phyloP scores from a whole-genome alignment of 2,113 vertebrate species.

The Mustela lutreola region DNA sequence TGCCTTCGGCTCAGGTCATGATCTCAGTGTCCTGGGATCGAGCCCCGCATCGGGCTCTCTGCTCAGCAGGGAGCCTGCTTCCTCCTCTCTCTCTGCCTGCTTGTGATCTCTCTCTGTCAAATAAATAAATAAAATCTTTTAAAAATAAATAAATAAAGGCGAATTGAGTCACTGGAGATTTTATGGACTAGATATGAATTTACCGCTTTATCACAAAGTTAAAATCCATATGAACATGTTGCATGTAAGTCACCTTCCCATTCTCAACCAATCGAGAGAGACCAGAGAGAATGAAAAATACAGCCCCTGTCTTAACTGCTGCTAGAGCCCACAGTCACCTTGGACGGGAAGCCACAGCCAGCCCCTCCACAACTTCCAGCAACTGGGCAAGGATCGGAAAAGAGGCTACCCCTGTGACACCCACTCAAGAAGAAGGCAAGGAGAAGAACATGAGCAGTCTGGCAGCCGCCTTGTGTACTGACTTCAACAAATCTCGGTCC shows the following conservation, averaged over 20 bases:
- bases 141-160: neutral
- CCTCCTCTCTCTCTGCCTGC: too few species aligned
- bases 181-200: neutral
- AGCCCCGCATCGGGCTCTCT: too few species aligned
- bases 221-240: neutral
- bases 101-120: too few species aligned
- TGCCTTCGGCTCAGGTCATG: too few species aligned
- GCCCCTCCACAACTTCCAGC: neutral
- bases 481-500: fast-evolving
- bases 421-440: too few species aligned
- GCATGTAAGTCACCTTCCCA: neutral
- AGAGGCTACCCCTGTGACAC: neutral
- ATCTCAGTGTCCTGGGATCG: too few species aligned
- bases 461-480: neutral
- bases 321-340: neutral
- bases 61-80: too few species aligned
- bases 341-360: neutral
- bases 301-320: neutral
- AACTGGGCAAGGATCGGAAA: neutral
- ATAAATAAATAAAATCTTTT: too few species aligned
- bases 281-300: neutral
- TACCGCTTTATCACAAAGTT: neutral
- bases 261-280: neutral
- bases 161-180: neutral
- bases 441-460: fast-evolving